phyloP scores from a whole-genome alignment of 2,113 vertebrate species.

The Rutilus rutilus region DNA sequence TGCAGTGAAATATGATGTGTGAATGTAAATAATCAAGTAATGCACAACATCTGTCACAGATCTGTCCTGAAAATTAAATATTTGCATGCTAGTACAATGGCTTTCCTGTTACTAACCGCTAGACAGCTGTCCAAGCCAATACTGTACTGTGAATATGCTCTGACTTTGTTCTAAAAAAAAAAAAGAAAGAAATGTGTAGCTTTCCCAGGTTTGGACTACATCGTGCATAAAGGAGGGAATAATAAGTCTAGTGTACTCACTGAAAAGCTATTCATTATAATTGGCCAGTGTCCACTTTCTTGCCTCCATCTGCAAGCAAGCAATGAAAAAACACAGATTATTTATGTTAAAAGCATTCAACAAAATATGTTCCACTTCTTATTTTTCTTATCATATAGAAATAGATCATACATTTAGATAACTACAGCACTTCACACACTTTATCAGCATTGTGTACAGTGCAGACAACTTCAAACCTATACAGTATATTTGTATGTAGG shows the following conservation, averaged over 20 bases:
- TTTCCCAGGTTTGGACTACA: constrained; percentile 21
- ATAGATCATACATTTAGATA: background rate
- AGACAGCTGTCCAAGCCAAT: constrained; percentile 25
- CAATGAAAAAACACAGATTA: background rate
- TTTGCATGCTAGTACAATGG: constrained; percentile 25
- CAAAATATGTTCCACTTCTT: background rate
- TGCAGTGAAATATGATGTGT: constrained; percentile 21
- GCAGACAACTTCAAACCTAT: background rate
- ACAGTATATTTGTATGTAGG: background rate
- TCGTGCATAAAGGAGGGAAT: constrained; percentile 3
- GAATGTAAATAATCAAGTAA: constrained; percentile 14
- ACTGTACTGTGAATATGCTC: background rate
- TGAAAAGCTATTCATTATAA: constrained; percentile 31
- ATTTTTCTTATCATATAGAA: background rate
- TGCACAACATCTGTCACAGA: constrained; percentile 7
- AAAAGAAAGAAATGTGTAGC: background rate
- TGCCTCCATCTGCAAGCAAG: constrained; percentile 41
- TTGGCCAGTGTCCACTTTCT: constrained; percentile 15
- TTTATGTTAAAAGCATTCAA: background rate
- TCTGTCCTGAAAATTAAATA: constrained; percentile 26
- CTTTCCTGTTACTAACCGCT: constrained; percentile 17
- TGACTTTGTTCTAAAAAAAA: background rate
- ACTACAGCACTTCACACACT: background rate
- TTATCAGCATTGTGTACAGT: background rate
- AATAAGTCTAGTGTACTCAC: constrained; percentile 43